Base-by-base conservation (phyloP, 1,140 invertebrate genomes). In the Thaumatotibia leucotreta region DNA sequence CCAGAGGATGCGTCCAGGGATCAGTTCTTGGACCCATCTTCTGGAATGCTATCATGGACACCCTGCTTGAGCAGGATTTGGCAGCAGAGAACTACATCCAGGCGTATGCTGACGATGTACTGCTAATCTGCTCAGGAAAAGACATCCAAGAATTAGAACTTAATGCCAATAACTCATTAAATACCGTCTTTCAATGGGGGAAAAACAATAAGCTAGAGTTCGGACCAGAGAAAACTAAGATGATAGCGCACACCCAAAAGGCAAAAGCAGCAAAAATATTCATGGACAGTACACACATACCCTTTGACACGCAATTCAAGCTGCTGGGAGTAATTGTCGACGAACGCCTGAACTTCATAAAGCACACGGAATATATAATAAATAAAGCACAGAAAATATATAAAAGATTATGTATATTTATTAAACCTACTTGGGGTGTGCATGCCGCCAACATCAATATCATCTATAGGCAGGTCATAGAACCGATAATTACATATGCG, bases 21-120 rank as follows among this genome's bases (percentile, higher is more conserved):
- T 80, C 75, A 32, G 62, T 77, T 0, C 75, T 32, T 77, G 31
- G 75, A 74, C 0, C 77, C 74, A 9, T 63, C n/a, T n/a, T 72
- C 11, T 74, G 71, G 73, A 68, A 77, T 33, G 23, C 64, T 8
- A 72, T 66, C 11, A 8, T 77, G 0, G 69, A 73, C 10, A 67
- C 73, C 2, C 39, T 76, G 0, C 35, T 76, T 4, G 61, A 72
- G 0, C 32, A 27, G 0, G 9, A 50, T 0, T 11, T 74, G 1
- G 68, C 72, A 0, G 0, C 9, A 0, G 64, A 67, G 0, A 74
- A 68, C 49, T 67, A 67, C 22, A 64, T 77, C 0, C 70, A 77
- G 11, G 75, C 75, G 0, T 77, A 64, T 10, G 70, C 75, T 0
- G 75, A 75, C 11, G 73, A 77, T 23, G 66, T 77, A 0, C 29